Evolutionary conservation across 2,113 vertebrate genomes (phyloP).

Genomic region (Cyanoramphus novaezelandiae): DNA sequence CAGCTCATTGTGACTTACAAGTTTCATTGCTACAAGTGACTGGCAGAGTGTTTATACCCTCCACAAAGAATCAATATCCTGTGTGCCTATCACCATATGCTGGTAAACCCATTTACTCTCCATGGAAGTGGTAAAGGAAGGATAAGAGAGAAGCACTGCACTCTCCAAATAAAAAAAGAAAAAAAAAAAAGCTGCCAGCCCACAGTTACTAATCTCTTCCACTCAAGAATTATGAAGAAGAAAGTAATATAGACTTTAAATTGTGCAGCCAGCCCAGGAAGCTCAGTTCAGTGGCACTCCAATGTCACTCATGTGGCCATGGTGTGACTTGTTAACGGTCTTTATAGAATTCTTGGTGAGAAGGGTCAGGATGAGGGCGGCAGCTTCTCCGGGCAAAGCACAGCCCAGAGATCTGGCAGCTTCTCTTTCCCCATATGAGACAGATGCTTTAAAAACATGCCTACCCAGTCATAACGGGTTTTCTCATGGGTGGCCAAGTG

Average conservation of each 20-base stretch:
- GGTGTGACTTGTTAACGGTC: conserved; percentile 1
- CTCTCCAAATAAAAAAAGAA: background rate
- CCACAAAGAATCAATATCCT: conserved; percentile 23
- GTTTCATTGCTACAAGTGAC: background rate
- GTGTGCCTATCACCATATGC: background rate
- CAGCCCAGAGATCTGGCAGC: conserved; percentile 6
- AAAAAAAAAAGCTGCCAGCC: background rate
- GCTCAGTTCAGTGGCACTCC: background rate
- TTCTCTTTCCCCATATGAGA: background rate
- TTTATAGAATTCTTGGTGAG: background rate
- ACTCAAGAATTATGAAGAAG: background rate
- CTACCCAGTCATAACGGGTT: background rate
- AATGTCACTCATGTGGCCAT: background rate
- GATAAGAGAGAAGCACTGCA: background rate
- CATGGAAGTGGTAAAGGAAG: background rate
- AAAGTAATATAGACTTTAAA: conserved; percentile 45
- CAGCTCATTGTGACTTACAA: conserved; percentile 4
- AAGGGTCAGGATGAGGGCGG: background rate
- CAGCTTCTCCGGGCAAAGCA: background rate
- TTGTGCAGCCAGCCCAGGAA: background rate
- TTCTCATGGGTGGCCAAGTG: background rate
- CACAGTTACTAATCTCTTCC: conserved; percentile 14
- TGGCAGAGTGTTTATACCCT: background rate
- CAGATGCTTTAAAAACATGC: background rate
- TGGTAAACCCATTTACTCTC: conserved; percentile 19